Conservation (phyloP, 2,797 vertebrate genomes). For the Merluccius polli region DNA sequence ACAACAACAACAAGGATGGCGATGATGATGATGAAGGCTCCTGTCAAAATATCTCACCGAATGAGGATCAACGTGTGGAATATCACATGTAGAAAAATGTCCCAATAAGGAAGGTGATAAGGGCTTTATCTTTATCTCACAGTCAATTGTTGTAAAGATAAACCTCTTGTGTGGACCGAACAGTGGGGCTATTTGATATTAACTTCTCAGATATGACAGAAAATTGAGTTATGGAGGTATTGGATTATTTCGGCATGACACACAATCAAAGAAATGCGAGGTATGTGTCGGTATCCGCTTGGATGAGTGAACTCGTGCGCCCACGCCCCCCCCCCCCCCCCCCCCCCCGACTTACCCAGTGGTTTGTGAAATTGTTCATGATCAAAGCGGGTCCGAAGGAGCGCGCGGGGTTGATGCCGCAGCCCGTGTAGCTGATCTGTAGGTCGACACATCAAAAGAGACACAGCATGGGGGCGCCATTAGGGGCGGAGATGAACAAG, state of each 20-base stretch:
- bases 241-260: conserved; percentile 41
- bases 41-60: neutral
- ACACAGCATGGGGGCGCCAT: neutral
- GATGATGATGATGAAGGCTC: neutral
- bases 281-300: conserved; percentile 2
- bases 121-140: neutral
- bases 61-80: neutral
- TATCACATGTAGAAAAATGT: neutral
- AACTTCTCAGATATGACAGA: conserved; percentile 28
- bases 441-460: conserved; percentile 20
- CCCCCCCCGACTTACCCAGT: conserved; percentile 82
- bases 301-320: neutral
- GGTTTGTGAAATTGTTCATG: conserved; percentile 77
- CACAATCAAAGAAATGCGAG: conserved; percentile 27
- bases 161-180: conserved; percentile 12
- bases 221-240: conserved; percentile 19
- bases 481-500: neutral
- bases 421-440: conserved; percentile 96
- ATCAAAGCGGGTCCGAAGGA: conserved; percentile 91
- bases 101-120: no score
- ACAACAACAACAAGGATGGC: neutral
- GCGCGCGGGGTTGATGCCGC: conserved; percentile 95
- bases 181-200: conserved; percentile 36
- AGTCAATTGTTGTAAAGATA: neutral
- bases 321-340: neutral